phyloP scores from a whole-genome alignment of 2,888 invertebrate species.

The Volucella inanis region DNA sequence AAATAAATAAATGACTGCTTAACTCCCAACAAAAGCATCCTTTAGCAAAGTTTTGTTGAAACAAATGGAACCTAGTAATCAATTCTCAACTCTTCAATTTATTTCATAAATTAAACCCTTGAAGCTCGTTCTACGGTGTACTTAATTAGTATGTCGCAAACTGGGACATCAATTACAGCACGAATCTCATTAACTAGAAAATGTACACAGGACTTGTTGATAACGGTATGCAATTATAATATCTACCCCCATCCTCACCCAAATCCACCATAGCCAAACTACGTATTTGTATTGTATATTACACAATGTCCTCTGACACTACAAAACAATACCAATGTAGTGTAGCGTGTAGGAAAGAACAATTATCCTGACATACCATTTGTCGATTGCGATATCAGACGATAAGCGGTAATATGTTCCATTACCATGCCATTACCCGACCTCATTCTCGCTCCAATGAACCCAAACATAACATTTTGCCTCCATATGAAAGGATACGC shows the following conservation, averaged over 20 bases:
- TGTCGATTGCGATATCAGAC: constrained; percentile 40
- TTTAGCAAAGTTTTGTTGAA: too few relatives aligned
- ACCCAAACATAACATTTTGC: constrained; percentile 38
- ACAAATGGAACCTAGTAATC: too few relatives aligned
- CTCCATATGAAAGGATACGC: constrained; percentile 34
- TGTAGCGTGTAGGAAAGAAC: not conserved
- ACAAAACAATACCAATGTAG: too few relatives aligned
- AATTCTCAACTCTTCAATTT: too few relatives aligned
- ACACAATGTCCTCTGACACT: not conserved
- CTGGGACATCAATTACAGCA: constrained; percentile 51
- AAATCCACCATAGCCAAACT: constrained; percentile 6
- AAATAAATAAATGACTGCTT: too few relatives aligned
- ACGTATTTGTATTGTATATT: constrained; percentile 9
- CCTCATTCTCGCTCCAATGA: constrained; percentile 30
- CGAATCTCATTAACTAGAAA: constrained; percentile 47
- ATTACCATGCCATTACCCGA: not conserved
- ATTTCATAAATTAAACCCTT: not conserved
- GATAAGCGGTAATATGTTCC: constrained; percentile 28
- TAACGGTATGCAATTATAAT: constrained; percentile 46
- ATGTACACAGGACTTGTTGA: constrained; percentile 56
- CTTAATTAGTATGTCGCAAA: constrained; percentile 35
- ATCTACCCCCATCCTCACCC: constrained; percentile 20
- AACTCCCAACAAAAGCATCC: too few relatives aligned
- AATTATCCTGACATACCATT: constrained; percentile 33
- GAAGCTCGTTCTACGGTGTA: not conserved